Percentiles rank a stretch among this genome's conserved stretches.
These are phyloP conservation scores for Oscheius sp. DNA, from an alignment of 2,888 invertebrate genomes.

Conservation along the genomic window DNA sequence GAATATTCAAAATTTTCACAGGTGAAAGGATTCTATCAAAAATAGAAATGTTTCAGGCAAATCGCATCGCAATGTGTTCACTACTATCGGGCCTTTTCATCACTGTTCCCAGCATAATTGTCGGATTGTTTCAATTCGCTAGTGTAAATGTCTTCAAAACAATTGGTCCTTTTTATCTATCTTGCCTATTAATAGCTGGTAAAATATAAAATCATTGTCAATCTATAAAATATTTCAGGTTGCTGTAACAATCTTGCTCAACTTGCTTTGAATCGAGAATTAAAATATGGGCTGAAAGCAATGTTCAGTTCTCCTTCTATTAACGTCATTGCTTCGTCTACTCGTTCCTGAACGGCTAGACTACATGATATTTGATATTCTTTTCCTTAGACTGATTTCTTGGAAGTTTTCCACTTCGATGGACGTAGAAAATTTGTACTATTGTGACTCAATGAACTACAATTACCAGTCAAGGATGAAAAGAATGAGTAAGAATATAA, in stretches of 20 bases:
- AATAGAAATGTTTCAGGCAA: not conserved
- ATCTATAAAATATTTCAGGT: not conserved
- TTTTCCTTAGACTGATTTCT: too few species aligned
- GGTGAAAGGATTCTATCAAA: not conserved
- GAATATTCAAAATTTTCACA: not conserved
- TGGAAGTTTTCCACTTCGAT: too few species aligned
- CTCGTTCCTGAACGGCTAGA: too few species aligned
- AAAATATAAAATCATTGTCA: not conserved
- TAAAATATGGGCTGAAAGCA: not conserved
- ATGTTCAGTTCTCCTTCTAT: not conserved
- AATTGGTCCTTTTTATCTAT: not conserved
- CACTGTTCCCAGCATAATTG: not conserved
- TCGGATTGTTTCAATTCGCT: not conserved
- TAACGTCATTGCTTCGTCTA: too few species aligned
- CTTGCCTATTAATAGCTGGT: not conserved
- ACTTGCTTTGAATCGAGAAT: not conserved
- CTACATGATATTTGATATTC: too few species aligned
- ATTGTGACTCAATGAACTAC: too few species aligned
- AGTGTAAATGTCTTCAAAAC: not conserved
- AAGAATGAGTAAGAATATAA: too few species aligned
- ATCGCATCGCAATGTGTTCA: not conserved
- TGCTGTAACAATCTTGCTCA: not conserved
- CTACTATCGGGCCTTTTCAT: not conserved
- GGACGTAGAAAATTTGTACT: too few species aligned
- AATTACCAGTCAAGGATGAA: too few species aligned